These are phyloP conservation scores for Smithornis capensis DNA, from an alignment of 2,113 vertebrate genomes.

Conservation along the genomic window DNA sequence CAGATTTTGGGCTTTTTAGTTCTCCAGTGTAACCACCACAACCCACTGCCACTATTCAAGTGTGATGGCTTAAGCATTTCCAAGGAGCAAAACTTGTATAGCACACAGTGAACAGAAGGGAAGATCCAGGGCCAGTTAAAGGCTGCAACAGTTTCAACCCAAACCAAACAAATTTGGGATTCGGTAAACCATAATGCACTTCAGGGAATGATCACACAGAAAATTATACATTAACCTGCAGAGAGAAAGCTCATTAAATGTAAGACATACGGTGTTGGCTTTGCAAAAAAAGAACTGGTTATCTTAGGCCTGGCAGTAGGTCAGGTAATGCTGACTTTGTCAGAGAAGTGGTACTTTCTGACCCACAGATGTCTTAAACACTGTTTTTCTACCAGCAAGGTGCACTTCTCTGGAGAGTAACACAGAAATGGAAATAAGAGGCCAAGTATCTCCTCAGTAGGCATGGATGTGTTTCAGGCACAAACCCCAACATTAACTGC, in stretches of 20 bases:
- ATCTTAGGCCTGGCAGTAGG: not conserved
- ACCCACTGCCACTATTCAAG: not conserved
- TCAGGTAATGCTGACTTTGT: not conserved
- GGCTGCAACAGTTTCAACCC: not conserved
- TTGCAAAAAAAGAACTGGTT: not conserved
- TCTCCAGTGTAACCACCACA: not conserved
- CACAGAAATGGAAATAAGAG: not conserved
- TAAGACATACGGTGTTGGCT: not conserved
- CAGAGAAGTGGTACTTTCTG: not conserved
- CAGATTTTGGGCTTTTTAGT: not conserved
- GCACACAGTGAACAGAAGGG: not conserved
- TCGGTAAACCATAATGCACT: slow-evolving; percentile 34
- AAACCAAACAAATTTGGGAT: not conserved
- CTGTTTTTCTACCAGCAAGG: not conserved
- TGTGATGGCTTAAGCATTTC: not conserved
- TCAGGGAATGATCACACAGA: not conserved
- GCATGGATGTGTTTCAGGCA: not conserved
- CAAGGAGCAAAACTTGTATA: not conserved
- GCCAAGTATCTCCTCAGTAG: not conserved
- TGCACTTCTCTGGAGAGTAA: not conserved
- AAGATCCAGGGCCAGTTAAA: not conserved
- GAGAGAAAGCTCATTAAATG: not conserved
- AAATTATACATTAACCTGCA: not conserved
- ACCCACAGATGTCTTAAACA: not conserved
- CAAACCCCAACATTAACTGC: not conserved